Evolutionary conservation across 2,888 invertebrate species (phyloP).

Genomic region (Papilio protenor): DNA sequence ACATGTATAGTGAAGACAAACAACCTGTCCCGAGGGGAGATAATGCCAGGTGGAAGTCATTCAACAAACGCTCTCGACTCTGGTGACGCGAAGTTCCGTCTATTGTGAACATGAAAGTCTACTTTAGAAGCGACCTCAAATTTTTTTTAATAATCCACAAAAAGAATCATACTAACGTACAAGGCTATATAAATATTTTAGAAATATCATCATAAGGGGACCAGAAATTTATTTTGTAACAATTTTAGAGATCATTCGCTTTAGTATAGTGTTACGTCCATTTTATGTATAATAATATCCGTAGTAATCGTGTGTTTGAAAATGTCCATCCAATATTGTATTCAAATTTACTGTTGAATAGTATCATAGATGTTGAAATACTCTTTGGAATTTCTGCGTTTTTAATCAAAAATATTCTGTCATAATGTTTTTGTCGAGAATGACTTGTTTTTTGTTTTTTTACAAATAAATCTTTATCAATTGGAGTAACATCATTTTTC

Average conservation of each 20-base stretch:
- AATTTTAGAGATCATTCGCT: too few species aligned
- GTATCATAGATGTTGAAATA: too few species aligned
- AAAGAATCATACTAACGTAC: conserved; percentile 49
- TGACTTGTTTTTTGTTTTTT: too few species aligned
- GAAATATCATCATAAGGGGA: conserved; percentile 72
- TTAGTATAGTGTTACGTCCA: too few species aligned
- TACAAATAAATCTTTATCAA: too few species aligned
- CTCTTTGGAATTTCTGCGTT: too few species aligned
- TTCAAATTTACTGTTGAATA: background rate
- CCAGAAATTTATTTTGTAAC: background rate
- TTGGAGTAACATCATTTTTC: too few species aligned
- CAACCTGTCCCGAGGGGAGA: conserved; percentile 39
- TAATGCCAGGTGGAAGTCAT: conserved; percentile 37
- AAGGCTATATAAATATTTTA: conserved; percentile 73
- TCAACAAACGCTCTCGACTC: conserved; percentile 26
- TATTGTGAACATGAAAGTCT: background rate
- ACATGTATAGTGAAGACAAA: conserved; percentile 29
- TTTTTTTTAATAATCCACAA: background rate
- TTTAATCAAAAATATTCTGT: too few species aligned
- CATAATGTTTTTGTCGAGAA: too few species aligned
- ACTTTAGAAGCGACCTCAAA: background rate
- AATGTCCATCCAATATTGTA: background rate
- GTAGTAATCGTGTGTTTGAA: too few species aligned
- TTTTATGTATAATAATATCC: too few species aligned
- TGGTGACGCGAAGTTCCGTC: conserved; percentile 37